Evolutionary conservation across 2,888 invertebrate species (phyloP).

Genomic region (Chrysolina oricalcia): DNA sequence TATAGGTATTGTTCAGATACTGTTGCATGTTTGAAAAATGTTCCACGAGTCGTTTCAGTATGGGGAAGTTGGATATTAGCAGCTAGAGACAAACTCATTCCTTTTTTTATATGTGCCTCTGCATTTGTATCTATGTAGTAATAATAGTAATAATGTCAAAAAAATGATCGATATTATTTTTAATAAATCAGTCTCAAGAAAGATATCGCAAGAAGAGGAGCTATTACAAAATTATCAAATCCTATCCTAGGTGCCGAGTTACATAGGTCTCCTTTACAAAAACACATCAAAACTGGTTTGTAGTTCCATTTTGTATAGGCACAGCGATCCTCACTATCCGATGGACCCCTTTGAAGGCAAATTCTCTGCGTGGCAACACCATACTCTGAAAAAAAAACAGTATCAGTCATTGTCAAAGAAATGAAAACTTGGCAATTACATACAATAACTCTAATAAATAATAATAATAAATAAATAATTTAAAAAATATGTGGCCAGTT

Average conservation of each 20-base stretch:
- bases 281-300: slow-evolving; percentile 91
- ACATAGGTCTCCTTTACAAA: slow-evolving; percentile 92
- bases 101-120: too few relatives aligned
- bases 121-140: too few relatives aligned
- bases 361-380: slow-evolving; percentile 90
- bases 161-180: neutral
- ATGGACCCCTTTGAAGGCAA: slow-evolving; percentile 90
- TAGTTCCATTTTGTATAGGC: slow-evolving; percentile 89
- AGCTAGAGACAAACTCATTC: too few relatives aligned
- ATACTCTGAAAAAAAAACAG: slow-evolving; percentile 78
- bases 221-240: slow-evolving; percentile 46
- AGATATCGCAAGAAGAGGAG: slow-evolving; percentile 34
- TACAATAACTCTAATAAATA: too few relatives aligned
- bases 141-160: too few relatives aligned
- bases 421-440: neutral
- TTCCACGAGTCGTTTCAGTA: too few relatives aligned
- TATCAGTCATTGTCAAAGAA: neutral
- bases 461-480: too few relatives aligned
- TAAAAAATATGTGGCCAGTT: too few relatives aligned
- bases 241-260: slow-evolving; percentile 72
- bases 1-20: too few relatives aligned
- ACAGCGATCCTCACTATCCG: slow-evolving; percentile 91
- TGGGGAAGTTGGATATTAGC: too few relatives aligned
- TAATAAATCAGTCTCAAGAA: slow-evolving; percentile 45
- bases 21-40: too few relatives aligned